Evolutionary conservation across 2,113 vertebrate species (phyloP).

Genomic region (Lathamus discolor): DNA sequence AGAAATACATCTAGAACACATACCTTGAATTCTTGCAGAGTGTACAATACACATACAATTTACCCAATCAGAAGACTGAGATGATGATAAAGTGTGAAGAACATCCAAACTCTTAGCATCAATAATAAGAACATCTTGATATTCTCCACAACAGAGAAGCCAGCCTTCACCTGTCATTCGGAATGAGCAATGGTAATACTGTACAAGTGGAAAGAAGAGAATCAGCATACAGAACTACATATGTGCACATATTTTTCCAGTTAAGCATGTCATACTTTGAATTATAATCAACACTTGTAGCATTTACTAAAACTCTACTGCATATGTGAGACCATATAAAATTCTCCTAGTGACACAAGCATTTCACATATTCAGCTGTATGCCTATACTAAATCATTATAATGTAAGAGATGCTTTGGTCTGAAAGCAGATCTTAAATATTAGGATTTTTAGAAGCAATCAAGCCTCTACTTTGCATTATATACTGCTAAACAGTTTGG

Average conservation of each 20-base stretch:
- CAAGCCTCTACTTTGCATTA: neutral
- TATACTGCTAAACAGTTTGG: neutral
- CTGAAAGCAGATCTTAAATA: neutral
- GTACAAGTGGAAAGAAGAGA: neutral
- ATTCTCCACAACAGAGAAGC: slow-evolving; percentile 83
- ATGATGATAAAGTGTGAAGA: slow-evolving; percentile 72
- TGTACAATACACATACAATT: slow-evolving; percentile 78
- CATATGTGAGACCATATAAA: neutral
- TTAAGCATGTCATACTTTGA: neutral
- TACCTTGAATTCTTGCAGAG: slow-evolving; percentile 81
- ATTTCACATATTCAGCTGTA: neutral
- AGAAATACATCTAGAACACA: neutral
- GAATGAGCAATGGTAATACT: slow-evolving; percentile 83
- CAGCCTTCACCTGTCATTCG: slow-evolving; percentile 82
- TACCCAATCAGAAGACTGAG: slow-evolving; percentile 77
- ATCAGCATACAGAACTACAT: neutral
- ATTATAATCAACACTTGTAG: neutral
- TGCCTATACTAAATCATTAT: neutral
- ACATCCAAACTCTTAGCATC: slow-evolving; percentile 75
- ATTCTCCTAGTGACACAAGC: neutral
- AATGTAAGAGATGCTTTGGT: neutral
- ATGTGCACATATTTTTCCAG: neutral
- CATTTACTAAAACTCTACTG: neutral
- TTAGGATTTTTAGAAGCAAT: neutral
- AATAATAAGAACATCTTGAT: slow-evolving; percentile 77